Base-by-base conservation (phyloP, 2,888 invertebrate species). In the Candidula unifasciata region DNA sequence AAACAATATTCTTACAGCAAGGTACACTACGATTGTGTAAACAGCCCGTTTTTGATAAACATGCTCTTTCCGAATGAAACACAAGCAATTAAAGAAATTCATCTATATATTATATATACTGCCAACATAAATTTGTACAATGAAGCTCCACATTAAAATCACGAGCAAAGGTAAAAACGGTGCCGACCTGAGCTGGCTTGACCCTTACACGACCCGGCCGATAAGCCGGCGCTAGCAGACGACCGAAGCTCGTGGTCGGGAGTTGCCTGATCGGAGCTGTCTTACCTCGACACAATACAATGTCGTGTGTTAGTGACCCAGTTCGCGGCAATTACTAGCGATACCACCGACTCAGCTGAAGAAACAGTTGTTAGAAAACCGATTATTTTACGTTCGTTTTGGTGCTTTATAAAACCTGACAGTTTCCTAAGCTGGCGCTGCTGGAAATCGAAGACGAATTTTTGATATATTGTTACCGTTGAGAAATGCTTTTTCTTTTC, bases 291-390 rank as follows among this genome's bases (percentile, higher is more conserved):
- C 73, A 73, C 73, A 73, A 73, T 73, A 73, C 73, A 52, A 73
- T 73, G 73, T 73, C 27, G 73, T 44, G 73, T 44, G 24, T 44
- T 52, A n/a, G 73, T 73, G 73, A 73, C 73, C 73, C n/a, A 73
- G 73, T 73, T 73, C n/a, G 73, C 52, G 73, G 73, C 73, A 73
- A 73, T 73, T 73, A 73, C n/a, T 73, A 44, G n/a, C 73, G n/a
- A 73, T 73, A 44, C 73, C n/a, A 44, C 24, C 73, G 52, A 44
- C 73, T 73, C 73, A 73, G n/a, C 73, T 44, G 73, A 13, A 44
- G 44, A 73, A 73, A 73, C 73, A 73, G 44, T 37, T 73, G 73
- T 44, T 73, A 73, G 44, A 73, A 69, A 73, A 44, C 44, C 24
- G 73, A 6, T 73, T 73, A 44, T 44, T 73, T 73, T 44, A 27